Evolutionary conservation across 2,888 invertebrate genomes (phyloP), one percentile per base, ranked within the genome.

Genomic region (Heliconius ethilla): DNA sequence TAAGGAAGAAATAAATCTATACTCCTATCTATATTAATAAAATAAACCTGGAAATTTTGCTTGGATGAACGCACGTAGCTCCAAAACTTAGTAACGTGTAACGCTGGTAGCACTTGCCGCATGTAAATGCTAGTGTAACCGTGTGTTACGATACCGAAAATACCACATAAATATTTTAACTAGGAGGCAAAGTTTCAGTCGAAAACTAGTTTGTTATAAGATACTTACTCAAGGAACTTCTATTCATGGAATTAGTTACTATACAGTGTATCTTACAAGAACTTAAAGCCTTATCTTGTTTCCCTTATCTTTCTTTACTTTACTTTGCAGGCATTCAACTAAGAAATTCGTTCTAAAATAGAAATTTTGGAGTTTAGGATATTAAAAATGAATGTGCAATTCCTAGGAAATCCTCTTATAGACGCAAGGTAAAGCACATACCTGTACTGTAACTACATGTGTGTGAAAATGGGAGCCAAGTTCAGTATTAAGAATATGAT

Each of bases 341-440:
- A 59, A 55, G 10, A 72, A 59, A 15, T 59, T 55, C 22, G 33
- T 22, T 55, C 29, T 29, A 55, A 70, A 70, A 55, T 27, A 70
- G 33, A 29, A 51, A 70, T 27, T 70, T 55, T 22, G 29, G 2
- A 70, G 55, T 29, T n/a, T 29, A 29, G 4, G 13, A 55, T n/a
- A n/a, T 72, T 59, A 72, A 72, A 59, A n/a, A 72, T 72, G 55
- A 59, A 72, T n/a, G 22, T 33, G 15, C n/a, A n/a, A 22, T 72
- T 59, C 9, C n/a, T 11, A 5, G 29, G 13, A 33, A 72, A 33
- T 59, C 59, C 59, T 59, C 33, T 55, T 33, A 22, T n/a, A 33
- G 22, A 5, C 13, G 27, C 27, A 29, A 18, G 15, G 27, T 70
- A 18, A 18, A 27, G 69, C n/a, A 69, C 25, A n/a, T 59, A 10